Conservation (phyloP, 1,140 invertebrate species). For the Papilio glaucus region DNA sequence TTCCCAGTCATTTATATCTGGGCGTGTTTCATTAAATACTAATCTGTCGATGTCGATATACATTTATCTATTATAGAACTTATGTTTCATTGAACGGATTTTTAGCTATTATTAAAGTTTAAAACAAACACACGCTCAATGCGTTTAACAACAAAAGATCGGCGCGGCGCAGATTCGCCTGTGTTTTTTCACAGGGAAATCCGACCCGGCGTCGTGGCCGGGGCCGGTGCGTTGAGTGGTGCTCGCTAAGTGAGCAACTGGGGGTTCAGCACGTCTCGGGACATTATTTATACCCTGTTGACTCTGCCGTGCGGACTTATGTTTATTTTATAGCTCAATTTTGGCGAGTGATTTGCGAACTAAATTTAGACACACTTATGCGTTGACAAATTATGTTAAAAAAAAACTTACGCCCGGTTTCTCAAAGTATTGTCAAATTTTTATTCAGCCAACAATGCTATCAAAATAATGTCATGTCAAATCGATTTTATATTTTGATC, state of each 20-base stretch:
- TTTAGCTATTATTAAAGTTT: not conserved
- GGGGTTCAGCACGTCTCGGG: not conserved
- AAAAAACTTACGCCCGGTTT: no score
- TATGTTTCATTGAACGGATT: not conserved
- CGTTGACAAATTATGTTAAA: no score
- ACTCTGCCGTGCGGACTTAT: not conserved
- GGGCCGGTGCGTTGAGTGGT: not conserved
- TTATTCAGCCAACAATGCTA: no score
- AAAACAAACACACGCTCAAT: not conserved
- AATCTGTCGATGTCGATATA: no score
- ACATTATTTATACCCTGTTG: conserved; percentile 10
- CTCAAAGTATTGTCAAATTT: no score
- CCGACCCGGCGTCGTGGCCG: not conserved
- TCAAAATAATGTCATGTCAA: no score
- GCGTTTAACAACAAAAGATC: conserved; percentile 13
- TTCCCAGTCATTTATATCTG: no score
- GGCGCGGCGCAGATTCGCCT: not conserved
- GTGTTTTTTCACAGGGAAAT: not conserved
- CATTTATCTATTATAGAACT: no score
- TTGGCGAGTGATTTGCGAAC: not conserved
- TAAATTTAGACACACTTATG: not conserved
- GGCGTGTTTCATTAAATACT: no score
- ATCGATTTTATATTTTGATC: no score
- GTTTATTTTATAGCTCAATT: not conserved
- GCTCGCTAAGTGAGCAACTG: not conserved